phyloP scores from a whole-genome alignment of 2,113 vertebrate species.

The Pteropus alecto region DNA sequence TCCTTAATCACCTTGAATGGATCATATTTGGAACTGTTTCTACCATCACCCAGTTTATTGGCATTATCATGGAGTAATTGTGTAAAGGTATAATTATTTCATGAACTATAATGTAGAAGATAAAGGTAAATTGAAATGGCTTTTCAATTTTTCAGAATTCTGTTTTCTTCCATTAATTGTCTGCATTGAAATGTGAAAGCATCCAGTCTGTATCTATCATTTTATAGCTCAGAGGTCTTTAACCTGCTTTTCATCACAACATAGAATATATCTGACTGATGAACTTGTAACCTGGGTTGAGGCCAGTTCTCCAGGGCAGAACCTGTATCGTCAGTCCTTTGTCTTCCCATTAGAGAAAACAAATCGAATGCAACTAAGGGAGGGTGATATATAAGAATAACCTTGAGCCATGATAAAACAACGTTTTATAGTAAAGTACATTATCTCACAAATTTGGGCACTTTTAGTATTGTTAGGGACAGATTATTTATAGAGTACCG shows the following conservation, averaged over 20 bases:
- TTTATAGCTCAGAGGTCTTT: not conserved
- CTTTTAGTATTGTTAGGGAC: not conserved
- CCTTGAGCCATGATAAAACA: not conserved
- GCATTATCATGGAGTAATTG: not conserved
- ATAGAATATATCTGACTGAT: not conserved
- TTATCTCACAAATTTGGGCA: not conserved
- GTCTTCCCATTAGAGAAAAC: not conserved
- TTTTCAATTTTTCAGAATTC: not conserved
- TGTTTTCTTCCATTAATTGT: not conserved
- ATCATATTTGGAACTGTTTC: not conserved
- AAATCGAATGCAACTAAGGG: not conserved
- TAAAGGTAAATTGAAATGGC: not conserved
- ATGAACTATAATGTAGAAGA: not conserved
- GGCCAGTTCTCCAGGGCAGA: not conserved
- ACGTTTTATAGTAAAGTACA: not conserved
- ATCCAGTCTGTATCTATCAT: not conserved
- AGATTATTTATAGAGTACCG: not conserved
- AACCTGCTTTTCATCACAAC: not conserved
- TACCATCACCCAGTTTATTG: not conserved
- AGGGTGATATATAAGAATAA: not conserved
- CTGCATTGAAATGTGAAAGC: not conserved
- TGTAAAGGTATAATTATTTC: not conserved
- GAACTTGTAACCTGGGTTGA: slow-evolving; percentile 12
- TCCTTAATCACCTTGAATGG: not conserved
- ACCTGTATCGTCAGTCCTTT: not conserved